Evolutionary conservation across 2,888 invertebrate genomes (phyloP).

Genomic region (Azorinus chamasolen): DNA sequence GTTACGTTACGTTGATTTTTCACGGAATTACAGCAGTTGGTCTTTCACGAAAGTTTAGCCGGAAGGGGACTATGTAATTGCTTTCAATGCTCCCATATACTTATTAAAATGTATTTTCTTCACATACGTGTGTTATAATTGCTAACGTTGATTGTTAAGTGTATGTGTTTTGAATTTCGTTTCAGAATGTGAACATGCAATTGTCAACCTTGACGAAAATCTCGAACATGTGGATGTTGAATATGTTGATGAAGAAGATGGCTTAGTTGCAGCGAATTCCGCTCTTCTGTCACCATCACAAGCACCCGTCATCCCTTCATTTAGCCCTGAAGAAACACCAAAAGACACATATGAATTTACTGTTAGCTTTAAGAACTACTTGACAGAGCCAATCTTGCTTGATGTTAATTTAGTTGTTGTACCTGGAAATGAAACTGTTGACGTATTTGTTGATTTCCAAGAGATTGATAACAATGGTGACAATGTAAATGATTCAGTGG

Average conservation of each 20-base stretch:
- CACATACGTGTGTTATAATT: too few relatives aligned
- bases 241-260: slow-evolving; percentile 19
- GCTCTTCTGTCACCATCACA: neutral
- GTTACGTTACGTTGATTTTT: too few relatives aligned
- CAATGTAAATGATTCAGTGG: neutral
- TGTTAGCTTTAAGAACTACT: slow-evolving; percentile 12
- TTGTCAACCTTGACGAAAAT: slow-evolving; percentile 12
- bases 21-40: too few relatives aligned
- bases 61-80: too few relatives aligned
- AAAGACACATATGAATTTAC: slow-evolving; percentile 11
- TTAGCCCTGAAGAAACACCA: slow-evolving; percentile 11
- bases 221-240: neutral
- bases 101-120: too few relatives aligned
- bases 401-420: slow-evolving; percentile 12
- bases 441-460: neutral
- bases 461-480: neutral
- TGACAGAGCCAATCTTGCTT: slow-evolving; percentile 2
- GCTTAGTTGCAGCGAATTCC: slow-evolving; percentile 6
- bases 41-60: too few relatives aligned
- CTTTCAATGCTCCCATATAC: too few relatives aligned
- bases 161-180: too few relatives aligned
- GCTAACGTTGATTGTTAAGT: too few relatives aligned
- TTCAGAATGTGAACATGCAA: slow-evolving; percentile 26
- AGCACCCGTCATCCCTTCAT: slow-evolving; percentile 5
- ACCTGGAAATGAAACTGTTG: slow-evolving; percentile 11